Conservation (phyloP, 2,113 vertebrate species). For the Mesoclemmys tuberculata region DNA sequence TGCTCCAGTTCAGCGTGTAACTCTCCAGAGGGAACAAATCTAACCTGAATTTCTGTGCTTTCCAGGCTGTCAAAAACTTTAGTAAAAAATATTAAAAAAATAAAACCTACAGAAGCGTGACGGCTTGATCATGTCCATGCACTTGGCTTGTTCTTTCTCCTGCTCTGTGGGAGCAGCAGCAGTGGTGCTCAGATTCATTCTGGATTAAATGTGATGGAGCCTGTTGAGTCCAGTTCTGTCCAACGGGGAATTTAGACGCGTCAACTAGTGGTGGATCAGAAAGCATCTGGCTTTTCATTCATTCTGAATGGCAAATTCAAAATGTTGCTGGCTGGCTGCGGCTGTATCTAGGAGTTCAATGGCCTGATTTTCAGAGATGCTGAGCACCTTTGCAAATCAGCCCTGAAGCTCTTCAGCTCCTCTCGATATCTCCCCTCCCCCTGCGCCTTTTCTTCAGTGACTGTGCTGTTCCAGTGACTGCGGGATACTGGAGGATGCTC, state of each 20-base stretch:
- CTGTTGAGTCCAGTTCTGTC: not conserved
- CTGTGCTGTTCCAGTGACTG: not conserved
- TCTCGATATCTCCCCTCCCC: not conserved
- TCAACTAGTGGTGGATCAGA: not conserved
- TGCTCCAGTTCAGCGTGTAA: accelerated
- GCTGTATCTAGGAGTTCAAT: not conserved
- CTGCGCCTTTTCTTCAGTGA: not conserved
- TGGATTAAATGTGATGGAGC: not conserved
- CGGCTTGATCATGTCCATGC: not conserved
- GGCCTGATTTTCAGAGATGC: not conserved
- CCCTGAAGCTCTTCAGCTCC: too few species aligned
- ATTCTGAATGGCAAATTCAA: not conserved
- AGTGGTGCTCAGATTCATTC: accelerated
- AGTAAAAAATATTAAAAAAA: not conserved
- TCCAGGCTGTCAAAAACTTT: not conserved
- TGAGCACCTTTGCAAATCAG: not conserved
- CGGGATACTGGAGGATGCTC: not conserved
- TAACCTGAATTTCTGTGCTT: not conserved
- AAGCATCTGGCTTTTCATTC: not conserved
- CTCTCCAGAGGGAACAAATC: not conserved
- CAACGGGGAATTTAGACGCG: not conserved
- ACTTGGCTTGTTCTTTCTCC: not conserved
- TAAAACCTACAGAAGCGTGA: not conserved
- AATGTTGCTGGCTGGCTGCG: not conserved
- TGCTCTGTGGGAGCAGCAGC: not conserved